These are phyloP conservation scores for Artibeus jamaicensis DNA, from an alignment of 2,797 vertebrate genomes.

Conservation along the genomic window DNA sequence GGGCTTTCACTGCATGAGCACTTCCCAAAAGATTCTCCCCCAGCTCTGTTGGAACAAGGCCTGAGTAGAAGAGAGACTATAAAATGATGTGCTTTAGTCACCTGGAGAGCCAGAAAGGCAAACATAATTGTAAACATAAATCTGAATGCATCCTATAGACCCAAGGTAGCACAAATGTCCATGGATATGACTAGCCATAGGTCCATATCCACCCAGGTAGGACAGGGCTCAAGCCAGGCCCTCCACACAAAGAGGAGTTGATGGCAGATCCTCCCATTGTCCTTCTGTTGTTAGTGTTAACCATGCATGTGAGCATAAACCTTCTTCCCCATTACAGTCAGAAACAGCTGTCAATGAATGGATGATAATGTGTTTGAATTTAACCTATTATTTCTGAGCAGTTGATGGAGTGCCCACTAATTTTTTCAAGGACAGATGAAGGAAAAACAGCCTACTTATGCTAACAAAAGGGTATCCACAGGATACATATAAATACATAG, in stretches of 20 bases:
- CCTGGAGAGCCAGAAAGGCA: not conserved
- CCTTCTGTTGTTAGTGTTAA: not conserved
- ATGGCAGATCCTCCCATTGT: not conserved
- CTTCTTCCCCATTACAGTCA: not conserved
- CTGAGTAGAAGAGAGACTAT: not conserved
- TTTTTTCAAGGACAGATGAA: not conserved
- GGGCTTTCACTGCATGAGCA: not conserved
- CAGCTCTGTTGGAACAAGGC: not conserved
- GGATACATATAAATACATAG: not conserved
- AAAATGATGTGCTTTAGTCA: not conserved
- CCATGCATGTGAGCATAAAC: not conserved
- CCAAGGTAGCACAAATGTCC: not conserved
- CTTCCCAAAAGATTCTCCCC: not conserved
- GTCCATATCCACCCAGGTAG: not conserved
- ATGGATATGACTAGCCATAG: not conserved
- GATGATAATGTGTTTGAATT: not conserved
- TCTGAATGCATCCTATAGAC: not conserved
- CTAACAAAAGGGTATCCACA: not conserved
- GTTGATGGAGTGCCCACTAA: not conserved
- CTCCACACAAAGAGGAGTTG: not conserved
- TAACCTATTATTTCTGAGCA: constrained; percentile 10
- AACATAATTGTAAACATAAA: not conserved
- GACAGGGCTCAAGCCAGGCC: not conserved
- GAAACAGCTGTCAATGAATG: not conserved
- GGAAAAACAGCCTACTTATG: not conserved